Evolutionary conservation across 2,888 invertebrate genomes (phyloP), one percentile per base, ranked within the genome.

Genomic region (Penaeus monodon): DNA sequence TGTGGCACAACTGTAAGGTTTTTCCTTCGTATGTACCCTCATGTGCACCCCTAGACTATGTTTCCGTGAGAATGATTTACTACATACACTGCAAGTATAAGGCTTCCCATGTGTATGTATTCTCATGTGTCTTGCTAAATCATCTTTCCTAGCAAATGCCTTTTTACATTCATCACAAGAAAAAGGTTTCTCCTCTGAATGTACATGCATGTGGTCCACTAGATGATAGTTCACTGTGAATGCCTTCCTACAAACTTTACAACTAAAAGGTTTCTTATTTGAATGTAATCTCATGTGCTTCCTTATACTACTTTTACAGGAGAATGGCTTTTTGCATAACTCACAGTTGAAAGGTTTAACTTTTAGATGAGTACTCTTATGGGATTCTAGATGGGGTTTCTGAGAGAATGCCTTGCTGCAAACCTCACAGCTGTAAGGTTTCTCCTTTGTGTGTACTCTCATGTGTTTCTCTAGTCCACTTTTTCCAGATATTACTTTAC

Each of bases 221-320:
- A 57, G 57, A 57, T 57, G 14, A 57, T 14, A 20, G 14, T 57
- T 73, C 12, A 73, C 29, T 8, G 73, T 29, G 73, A 73, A 73
- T 6, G 22, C 1, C 73, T 73, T 73, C 4, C 33, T 24, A 38
- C 73, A 73, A 38, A 73, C 33, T 29, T 73, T 24, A 27, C 73
- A 73, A 7, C 17, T 57, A 12, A 17, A 20, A 57, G 57, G 57
- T 17, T 57, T 57, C 57, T 57, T 12, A 7, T 77, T 27, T 27
- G 27, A 7, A 49, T 77, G 77, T 17, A 29, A 24, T 77, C 49
- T 8, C 77, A 77, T 77, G 49, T 77, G 77, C 27, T 77, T 77
- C 12, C n/a, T n/a, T 17, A 77, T 49, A 44, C 24, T 44, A 22
- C 38, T 29, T 10, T 12, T 44, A 24, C 20, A 38, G 8, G n/a